Evolutionary conservation across 2,113 vertebrate genomes (phyloP).

Genomic region (Emydura subglobosa): DNA sequence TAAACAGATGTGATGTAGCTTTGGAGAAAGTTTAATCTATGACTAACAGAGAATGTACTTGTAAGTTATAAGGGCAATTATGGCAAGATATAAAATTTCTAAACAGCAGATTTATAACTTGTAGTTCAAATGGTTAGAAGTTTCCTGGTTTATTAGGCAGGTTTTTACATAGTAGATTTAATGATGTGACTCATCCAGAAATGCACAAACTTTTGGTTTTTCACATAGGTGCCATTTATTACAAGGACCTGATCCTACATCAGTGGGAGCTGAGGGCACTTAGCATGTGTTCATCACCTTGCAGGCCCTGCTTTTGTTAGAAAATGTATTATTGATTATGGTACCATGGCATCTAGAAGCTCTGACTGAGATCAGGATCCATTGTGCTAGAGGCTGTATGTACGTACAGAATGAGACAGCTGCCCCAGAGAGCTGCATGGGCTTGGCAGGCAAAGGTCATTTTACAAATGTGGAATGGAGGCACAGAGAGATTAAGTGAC

Average conservation of each 20-base stretch:
- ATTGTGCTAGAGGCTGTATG: slow-evolving; percentile 43
- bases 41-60: slow-evolving; percentile 76
- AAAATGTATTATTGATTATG: slow-evolving; percentile 52
- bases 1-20: slow-evolving; percentile 70
- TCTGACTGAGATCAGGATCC: slow-evolving; percentile 47
- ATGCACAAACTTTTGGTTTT: slow-evolving; percentile 64
- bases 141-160: slow-evolving; percentile 67
- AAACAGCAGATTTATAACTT: slow-evolving; percentile 73
- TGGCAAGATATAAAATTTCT: slow-evolving; percentile 73
- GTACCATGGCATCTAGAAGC: slow-evolving; percentile 18
- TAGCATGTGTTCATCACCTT: slow-evolving; percentile 36
- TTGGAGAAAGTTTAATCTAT: slow-evolving; percentile 77
- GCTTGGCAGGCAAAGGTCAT: slow-evolving; percentile 22
- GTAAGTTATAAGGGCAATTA: slow-evolving; percentile 73
- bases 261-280: background rate
- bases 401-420: background rate
- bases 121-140: slow-evolving; percentile 60
- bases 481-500: background rate
- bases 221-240: background rate
- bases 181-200: slow-evolving; percentile 58
- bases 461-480: background rate
- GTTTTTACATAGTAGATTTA: slow-evolving; percentile 60
- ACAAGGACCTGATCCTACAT: background rate
- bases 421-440: background rate
- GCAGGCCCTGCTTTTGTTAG: slow-evolving; percentile 1